These are phyloP conservation scores for Cantharis nigra DNA, from an alignment of 2,888 invertebrate genomes.

Conservation along the genomic window DNA sequence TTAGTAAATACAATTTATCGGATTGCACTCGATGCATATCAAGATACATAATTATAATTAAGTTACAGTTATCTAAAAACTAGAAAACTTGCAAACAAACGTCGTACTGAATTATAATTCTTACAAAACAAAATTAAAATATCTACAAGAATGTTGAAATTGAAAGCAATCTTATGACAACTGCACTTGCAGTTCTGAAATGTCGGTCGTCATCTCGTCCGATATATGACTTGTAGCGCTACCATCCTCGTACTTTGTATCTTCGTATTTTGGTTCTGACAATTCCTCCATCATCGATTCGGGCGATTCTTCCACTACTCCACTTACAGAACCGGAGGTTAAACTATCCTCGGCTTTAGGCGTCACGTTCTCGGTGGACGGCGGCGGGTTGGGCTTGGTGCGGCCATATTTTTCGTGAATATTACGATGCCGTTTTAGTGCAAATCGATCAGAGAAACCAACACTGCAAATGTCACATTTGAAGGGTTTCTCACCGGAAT, in stretches of 20 bases:
- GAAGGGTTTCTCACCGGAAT: constrained; percentile 81
- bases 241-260: constrained; percentile 41
- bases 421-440: constrained; percentile 81
- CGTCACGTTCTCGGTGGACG: constrained; percentile 23
- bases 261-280: constrained; percentile 48
- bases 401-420: constrained; percentile 87
- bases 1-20: not conserved
- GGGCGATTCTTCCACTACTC: constrained; percentile 22
- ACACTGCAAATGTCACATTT: constrained; percentile 85
- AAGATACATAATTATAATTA: not conserved
- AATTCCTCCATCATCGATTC: constrained; percentile 22
- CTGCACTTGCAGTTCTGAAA: constrained; percentile 53
- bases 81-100: not conserved
- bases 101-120: not conserved
- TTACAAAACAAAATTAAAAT: not conserved
- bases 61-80: not conserved
- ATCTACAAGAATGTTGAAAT: not conserved
- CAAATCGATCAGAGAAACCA: constrained; percentile 85
- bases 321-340: not conserved
- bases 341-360: not conserved
- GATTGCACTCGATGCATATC: not conserved
- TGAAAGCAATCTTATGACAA: constrained; percentile 42
- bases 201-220: constrained; percentile 52
- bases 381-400: constrained; percentile 55
- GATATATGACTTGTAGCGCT: constrained; percentile 34